phyloP scores from a whole-genome alignment of 2,113 vertebrate species.

The Ammodytes marinus region DNA sequence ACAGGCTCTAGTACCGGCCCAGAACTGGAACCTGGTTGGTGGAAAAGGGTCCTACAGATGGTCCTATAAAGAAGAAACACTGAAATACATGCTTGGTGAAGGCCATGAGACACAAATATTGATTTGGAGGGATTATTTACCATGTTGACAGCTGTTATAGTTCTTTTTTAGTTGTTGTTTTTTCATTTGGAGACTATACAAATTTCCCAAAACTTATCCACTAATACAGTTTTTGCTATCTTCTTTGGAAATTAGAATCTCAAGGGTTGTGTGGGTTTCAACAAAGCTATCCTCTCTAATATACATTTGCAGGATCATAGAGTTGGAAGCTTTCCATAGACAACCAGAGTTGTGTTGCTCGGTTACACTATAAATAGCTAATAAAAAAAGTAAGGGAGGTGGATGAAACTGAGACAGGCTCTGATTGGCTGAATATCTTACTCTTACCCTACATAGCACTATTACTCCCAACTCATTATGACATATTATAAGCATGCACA shows the following conservation, averaged over 20 bases:
- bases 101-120: background rate
- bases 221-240: background rate
- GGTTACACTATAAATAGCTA: no score
- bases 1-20: no score
- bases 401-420: background rate
- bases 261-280: background rate
- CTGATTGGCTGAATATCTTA: background rate
- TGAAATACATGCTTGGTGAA: no score
- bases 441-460: conserved; percentile 4
- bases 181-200: background rate
- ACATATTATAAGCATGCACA: conserved; percentile 28
- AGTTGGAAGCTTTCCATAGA: background rate
- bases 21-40: no score
- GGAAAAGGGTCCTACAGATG: no score
- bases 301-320: background rate
- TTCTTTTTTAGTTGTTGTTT: background rate
- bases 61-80: no score
- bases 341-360: background rate
- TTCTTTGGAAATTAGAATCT: background rate
- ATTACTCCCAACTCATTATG: conserved; percentile 16
- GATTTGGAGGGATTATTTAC: background rate
- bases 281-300: background rate
- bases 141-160: background rate
- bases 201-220: background rate
- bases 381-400: background rate